Conservation (phyloP, 2,797 vertebrate genomes). For the Tiaroga cobitis region DNA sequence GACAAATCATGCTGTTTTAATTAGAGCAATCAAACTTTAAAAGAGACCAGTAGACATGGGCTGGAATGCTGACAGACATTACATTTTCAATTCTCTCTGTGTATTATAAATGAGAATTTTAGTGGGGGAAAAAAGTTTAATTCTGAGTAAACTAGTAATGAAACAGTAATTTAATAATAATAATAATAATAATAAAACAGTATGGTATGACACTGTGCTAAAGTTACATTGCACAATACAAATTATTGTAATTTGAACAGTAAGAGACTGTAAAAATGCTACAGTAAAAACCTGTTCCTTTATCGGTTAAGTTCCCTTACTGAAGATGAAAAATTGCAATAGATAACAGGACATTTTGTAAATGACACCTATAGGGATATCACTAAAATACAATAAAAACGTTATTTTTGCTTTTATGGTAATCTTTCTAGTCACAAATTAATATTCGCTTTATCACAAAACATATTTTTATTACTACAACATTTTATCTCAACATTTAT, state of each 20-base stretch:
- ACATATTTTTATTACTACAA: background rate
- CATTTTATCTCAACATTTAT: background rate
- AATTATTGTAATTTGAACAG: background rate
- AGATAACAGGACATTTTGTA: background rate
- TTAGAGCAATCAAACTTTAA: slow-evolving; percentile 33
- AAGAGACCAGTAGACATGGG: slow-evolving; percentile 18
- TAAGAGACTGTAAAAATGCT: background rate
- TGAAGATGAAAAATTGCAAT: background rate
- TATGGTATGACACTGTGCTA: slow-evolving; percentile 64
- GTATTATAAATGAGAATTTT: slow-evolving; percentile 20
- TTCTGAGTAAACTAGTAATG: background rate
- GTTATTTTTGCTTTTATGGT: background rate
- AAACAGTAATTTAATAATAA: slow-evolving; percentile 17
- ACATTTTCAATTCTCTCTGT: slow-evolving; percentile 18
- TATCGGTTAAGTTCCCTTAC: background rate
- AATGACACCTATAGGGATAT: background rate
- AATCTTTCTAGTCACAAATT: background rate
- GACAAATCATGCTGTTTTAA: slow-evolving; percentile 55
- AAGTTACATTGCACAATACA: slow-evolving; percentile 63
- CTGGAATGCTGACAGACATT: slow-evolving; percentile 49
- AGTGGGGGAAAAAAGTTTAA: slow-evolving; percentile 13
- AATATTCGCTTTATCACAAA: background rate
- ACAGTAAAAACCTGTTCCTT: background rate
- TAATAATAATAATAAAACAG: too few species aligned
- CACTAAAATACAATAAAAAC: too few species aligned